Evolutionary conservation across 1,140 invertebrate genomes (phyloP).

Genomic region (Carposina sasakii): DNA sequence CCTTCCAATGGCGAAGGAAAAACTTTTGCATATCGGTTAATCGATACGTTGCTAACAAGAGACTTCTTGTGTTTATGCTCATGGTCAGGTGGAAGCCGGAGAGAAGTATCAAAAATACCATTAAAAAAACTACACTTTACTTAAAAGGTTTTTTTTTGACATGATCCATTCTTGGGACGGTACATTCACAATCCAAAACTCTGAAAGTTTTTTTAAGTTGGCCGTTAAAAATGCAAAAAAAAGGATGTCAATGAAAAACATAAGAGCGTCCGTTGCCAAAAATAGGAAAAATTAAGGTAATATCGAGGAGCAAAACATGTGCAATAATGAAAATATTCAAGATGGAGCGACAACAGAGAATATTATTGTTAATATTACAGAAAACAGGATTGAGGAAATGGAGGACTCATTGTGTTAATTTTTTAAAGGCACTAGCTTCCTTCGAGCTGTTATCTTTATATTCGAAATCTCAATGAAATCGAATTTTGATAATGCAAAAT

Average conservation of each 20-base stretch:
- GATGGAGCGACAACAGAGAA: too few relatives aligned
- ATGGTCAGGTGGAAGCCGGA: background rate
- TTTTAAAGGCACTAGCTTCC: too few relatives aligned
- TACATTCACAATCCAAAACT: background rate
- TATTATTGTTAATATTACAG: too few relatives aligned
- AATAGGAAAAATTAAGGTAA: background rate
- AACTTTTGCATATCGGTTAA: background rate
- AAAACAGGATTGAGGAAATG: too few relatives aligned
- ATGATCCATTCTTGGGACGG: background rate
- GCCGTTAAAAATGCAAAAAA: background rate
- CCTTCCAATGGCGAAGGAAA: background rate
- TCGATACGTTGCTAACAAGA: background rate
- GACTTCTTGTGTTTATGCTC: background rate
- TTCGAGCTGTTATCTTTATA: too few relatives aligned
- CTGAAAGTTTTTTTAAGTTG: background rate
- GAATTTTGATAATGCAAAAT: too few relatives aligned
- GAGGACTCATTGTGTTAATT: too few relatives aligned
- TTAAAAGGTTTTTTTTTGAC: background rate
- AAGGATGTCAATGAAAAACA: background rate
- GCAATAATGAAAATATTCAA: too few relatives aligned
- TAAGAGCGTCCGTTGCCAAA: background rate
- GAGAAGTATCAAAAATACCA: background rate
- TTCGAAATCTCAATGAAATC: too few relatives aligned
- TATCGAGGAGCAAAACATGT: too few relatives aligned
- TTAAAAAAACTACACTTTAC: background rate